These are phyloP conservation scores for Neuroterus valhalla DNA, from an alignment of 1,140 invertebrate species.

Conservation along the genomic window DNA sequence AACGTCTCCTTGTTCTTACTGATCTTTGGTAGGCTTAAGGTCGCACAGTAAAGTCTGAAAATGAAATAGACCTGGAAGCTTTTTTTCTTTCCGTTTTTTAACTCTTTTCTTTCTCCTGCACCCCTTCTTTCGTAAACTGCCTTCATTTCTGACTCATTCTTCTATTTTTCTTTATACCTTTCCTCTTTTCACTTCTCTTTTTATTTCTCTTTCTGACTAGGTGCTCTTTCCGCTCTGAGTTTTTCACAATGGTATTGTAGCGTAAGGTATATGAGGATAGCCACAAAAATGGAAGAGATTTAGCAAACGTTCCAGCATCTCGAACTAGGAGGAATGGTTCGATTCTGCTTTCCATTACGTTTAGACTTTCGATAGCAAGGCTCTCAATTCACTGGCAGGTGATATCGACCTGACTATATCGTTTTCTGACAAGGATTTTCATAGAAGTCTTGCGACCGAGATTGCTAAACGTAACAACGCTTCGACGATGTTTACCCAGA, in stretches of 20 bases:
- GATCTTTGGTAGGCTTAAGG: constrained; percentile 23
- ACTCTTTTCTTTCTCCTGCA: constrained; percentile 14
- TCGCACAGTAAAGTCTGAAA: constrained; percentile 15
- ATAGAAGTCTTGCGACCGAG: constrained; percentile 39
- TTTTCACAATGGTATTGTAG: neutral
- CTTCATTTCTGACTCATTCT: neutral
- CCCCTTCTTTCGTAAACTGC: neutral
- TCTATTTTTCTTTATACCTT: neutral
- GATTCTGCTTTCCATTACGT: constrained; percentile 40
- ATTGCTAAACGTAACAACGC: constrained; percentile 55
- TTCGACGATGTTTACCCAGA: constrained; percentile 62
- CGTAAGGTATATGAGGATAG: constrained; percentile 1
- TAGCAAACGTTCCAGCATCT: constrained; percentile 28
- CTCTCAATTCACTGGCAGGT: constrained; percentile 41
- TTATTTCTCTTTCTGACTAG: neutral
- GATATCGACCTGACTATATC: constrained; percentile 47
- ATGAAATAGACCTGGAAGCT: constrained; percentile 33
- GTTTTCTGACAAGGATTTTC: constrained; percentile 48
- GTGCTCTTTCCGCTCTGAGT: neutral
- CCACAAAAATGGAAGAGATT: constrained; percentile 14
- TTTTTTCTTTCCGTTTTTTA: constrained; percentile 22
- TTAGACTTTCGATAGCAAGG: constrained; percentile 34
- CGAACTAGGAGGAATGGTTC: constrained; percentile 28
- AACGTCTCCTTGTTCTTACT: constrained; percentile 54
- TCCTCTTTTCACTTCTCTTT: neutral